These are phyloP conservation scores for Alouatta palliata DNA, from an alignment of 2,113 vertebrate genomes.

Conservation along the genomic window DNA sequence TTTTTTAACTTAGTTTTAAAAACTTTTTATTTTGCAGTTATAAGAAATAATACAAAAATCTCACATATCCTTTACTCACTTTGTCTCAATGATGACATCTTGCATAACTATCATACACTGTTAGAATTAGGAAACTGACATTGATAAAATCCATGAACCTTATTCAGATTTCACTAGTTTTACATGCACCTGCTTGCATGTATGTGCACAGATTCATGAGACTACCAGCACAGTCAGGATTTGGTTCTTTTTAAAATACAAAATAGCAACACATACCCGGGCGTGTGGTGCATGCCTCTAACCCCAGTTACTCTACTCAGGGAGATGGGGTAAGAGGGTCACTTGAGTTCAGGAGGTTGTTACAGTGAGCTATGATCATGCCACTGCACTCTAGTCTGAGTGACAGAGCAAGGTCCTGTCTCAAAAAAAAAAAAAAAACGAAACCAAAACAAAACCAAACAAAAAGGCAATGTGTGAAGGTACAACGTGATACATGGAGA, in stretches of 20 bases:
- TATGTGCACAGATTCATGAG: neutral
- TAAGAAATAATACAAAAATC: conserved; percentile 20
- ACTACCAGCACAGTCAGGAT: neutral
- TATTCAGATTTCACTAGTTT: neutral
- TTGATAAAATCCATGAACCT: neutral
- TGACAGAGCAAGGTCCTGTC: too few relatives aligned
- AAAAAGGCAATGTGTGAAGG: neutral
- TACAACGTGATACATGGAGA: neutral
- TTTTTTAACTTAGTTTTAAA: conserved; percentile 14
- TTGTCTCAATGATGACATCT: neutral
- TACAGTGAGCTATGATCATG: too few relatives aligned
- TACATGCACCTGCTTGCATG: neutral
- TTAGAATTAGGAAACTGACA: neutral
- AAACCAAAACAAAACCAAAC: too few relatives aligned
- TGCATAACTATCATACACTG: neutral
- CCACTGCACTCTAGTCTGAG: too few relatives aligned
- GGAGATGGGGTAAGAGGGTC: too few relatives aligned
- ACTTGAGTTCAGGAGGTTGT: too few relatives aligned
- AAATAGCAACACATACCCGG: neutral
- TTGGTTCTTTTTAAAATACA: neutral
- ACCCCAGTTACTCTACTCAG: too few relatives aligned
- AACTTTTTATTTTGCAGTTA: neutral
- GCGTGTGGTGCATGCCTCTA: too few relatives aligned
- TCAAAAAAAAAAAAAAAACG: too few relatives aligned
- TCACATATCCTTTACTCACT: neutral